Base-by-base conservation (phyloP, 2,113 vertebrate genomes). In the Todiramphus chloris region DNA sequence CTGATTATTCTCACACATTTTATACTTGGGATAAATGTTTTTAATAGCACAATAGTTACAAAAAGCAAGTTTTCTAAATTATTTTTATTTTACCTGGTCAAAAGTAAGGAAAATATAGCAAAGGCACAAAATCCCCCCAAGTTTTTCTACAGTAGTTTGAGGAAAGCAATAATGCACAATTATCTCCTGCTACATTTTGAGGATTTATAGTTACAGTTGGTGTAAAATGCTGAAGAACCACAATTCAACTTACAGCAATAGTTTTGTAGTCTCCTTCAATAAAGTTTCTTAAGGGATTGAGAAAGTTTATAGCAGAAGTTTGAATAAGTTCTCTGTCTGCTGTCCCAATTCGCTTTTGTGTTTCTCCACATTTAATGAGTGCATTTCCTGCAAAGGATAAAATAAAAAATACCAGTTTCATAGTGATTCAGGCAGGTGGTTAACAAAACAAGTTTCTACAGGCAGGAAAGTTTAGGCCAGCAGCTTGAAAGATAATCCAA, bases 181-280 rank as follows among this genome's bases (percentile, higher is more conserved):
- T 75, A 75, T 43, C 30, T 17, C 23, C 6, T 27, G 51, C 31
- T 80, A 48, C 4, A 43, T 62, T 86, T 89, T 55, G 11, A 94
- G 68, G 27, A 39, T 13, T 18, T 15, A 83, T 20, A 44, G 31
- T 83, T 62, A 41, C 1, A 77, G 82, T 23, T 90, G 51, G 39
- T 89, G 67, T 82, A 70, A 82, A 89, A 89, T 74, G 48, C 50
- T 80, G 58, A 93, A 41, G 48, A 69, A 91, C 12, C 44, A 82
- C 15, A 83, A 62, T 86, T 96, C 63, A 96, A 98, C 99, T 99
- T 97, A 99, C 99, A 98, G 99, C 97, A 97, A 99, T 99, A 88
- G 99, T 99, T 98, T 99, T 99, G 94, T 99, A 99, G 97, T 99
- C 99, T 48, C 99, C 99, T 97, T 99, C 99, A 80, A 99, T 98